Evolutionary conservation across 92 coral and sea anemone genomes (phyloP).

Genomic region (Plumapathes pennacea): DNA sequence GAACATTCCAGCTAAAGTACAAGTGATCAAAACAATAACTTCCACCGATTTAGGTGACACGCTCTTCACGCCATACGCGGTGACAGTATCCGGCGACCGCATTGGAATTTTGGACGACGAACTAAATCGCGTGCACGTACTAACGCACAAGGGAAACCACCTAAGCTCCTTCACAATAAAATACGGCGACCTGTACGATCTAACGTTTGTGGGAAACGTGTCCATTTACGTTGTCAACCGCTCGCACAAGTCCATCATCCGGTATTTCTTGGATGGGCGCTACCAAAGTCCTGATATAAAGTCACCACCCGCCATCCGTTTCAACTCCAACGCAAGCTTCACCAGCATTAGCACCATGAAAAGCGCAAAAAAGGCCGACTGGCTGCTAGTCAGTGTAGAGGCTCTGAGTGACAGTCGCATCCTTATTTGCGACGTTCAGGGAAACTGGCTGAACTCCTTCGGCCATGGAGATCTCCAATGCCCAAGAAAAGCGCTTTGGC

Average conservation of each 20-base stretch:
- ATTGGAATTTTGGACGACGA: constrained; percentile 33
- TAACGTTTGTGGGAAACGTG: constrained; percentile 11
- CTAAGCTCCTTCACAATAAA: constrained; percentile 22
- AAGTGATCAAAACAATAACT: constrained; percentile 11
- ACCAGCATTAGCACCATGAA: constrained; percentile 18
- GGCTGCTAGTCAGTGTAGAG: constrained; percentile 12
- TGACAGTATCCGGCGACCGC: constrained; percentile 3
- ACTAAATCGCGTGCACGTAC: constrained; percentile 13
- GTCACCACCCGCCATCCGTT: no score
- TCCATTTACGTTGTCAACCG: constrained; percentile 22
- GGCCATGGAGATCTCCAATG: constrained; percentile 38
- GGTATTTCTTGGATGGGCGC: constrained; percentile 1
- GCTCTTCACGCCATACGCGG: constrained; percentile 23
- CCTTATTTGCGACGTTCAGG: not conserved
- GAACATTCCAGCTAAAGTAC: not conserved
- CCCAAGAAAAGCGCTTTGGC: constrained; percentile 39
- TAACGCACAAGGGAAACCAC: constrained; percentile 22
- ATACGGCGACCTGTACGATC: constrained; percentile 32
- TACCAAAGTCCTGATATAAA: no score
- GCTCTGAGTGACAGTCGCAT: constrained; percentile 31
- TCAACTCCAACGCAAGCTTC: constrained; percentile 8
- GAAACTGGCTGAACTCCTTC: not conserved
- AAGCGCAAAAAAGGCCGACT: not conserved
- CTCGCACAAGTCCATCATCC: constrained; percentile 20
- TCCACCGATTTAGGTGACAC: constrained; percentile 25